Evolutionary conservation across 2,797 vertebrate species (phyloP), one percentile per base, ranked within the genome.

Genomic region (Tolypeutes matacus): DNA sequence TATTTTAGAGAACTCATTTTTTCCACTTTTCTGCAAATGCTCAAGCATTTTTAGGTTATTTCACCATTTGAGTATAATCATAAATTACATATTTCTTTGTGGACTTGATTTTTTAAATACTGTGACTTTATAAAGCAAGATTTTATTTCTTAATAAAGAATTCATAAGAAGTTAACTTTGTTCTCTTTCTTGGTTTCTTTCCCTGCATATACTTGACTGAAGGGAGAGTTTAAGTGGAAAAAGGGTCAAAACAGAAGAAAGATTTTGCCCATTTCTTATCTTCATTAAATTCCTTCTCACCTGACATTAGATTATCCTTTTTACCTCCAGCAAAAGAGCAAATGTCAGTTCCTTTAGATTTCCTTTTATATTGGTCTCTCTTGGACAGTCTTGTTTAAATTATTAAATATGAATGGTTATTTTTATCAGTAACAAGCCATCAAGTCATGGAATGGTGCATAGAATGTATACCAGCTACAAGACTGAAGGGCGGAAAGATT

Each of bases 1-100:
- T 69, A 73, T 83, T 95, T 93, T 83, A 29, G 67, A 94, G 53
- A 86, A 67, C 14, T 60, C 18, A 34, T 96, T 67, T 67, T 94
- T 91, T 87, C n/a, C 76, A 80, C 39, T 49, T 92, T 81, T 96
- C 31, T 86, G 17, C 42, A 80, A 88, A 75, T 39, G 73, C 42
- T 93, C 13, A 20, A 75, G 11, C 72, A 80, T 76, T 83, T 92
- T 86, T 67, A 92, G 67, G 18, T 75, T 80, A 82, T 94, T 86
- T 96, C 2, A 49, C 49, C 4, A 0, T 76, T 89, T 83, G 31
- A 64, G 25, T 46, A 39, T 58, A 85, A 83, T 82, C 46, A 76
- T 53, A 95, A 60, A 85, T 86, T 82, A 42, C 17, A 23, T 72
- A 80, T 95, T 82, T 70, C 60, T 89, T 65, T 70, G 25, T n/a